Percentiles rank a stretch among this genome's conserved stretches.
Conservation (phyloP, 2,113 vertebrate genomes). For the Corapipo altera region DNA sequence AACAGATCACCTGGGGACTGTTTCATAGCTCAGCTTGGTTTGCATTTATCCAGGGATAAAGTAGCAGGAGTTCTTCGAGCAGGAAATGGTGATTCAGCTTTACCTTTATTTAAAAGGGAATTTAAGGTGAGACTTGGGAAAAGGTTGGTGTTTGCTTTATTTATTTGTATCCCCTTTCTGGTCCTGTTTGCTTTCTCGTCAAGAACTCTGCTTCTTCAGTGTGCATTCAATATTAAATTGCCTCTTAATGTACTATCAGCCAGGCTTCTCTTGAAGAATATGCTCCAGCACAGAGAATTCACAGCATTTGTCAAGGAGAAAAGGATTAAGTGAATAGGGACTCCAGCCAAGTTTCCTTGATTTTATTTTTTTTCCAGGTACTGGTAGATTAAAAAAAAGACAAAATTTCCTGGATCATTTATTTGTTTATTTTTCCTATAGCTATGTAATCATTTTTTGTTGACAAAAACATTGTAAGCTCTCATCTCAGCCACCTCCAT, state of each 20-base stretch:
- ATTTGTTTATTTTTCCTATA: background rate
- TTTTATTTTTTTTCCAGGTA: background rate
- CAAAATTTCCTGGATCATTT: background rate
- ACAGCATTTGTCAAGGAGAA: slow-evolving; percentile 53
- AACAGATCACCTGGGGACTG: background rate
- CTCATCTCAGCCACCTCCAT: background rate
- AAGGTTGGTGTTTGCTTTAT: slow-evolving; percentile 1
- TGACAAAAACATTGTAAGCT: background rate
- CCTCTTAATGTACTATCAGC: slow-evolving; percentile 50
- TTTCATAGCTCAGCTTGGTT: background rate
- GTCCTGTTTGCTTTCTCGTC: slow-evolving; percentile 43
- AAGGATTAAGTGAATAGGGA: slow-evolving; percentile 25
- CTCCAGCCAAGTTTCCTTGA: slow-evolving; percentile 13
- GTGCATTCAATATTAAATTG: slow-evolving; percentile 60
- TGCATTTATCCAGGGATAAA: background rate
- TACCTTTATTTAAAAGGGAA: background rate
- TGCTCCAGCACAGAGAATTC: slow-evolving; percentile 12
- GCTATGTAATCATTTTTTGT: background rate
- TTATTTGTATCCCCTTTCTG: slow-evolving; percentile 13
- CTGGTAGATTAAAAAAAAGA: background rate
- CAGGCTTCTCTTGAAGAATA: slow-evolving; percentile 47
- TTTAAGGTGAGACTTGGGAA: slow-evolving; percentile 15
- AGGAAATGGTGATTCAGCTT: background rate
- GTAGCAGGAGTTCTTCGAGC: background rate
- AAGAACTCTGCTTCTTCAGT: slow-evolving; percentile 33